These are phyloP conservation scores for Volucella bombylans DNA, from an alignment of 2,888 invertebrate species.

Conservation along the genomic window DNA sequence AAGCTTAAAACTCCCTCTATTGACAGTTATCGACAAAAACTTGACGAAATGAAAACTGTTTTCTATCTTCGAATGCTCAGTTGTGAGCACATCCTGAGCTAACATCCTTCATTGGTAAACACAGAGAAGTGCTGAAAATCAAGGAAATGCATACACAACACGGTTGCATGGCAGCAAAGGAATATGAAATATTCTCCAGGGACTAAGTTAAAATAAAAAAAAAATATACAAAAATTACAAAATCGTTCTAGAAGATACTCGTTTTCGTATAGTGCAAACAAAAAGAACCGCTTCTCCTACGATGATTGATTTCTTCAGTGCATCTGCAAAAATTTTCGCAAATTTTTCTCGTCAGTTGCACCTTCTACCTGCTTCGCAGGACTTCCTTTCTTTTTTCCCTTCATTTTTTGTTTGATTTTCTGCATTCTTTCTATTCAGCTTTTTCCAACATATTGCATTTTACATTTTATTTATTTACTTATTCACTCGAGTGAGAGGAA, in stretches of 20 bases:
- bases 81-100: too few species aligned
- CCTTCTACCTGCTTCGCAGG: neutral
- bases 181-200: slow-evolving; percentile 8
- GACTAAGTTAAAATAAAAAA: neutral
- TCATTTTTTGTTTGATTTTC: neutral
- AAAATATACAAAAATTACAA: neutral
- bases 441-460: slow-evolving; percentile 19
- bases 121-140: too few species aligned
- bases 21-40: neutral
- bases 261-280: too few species aligned
- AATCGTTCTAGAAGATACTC: too few species aligned
- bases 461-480: slow-evolving; percentile 17
- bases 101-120: too few species aligned
- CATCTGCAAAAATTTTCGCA: too few species aligned
- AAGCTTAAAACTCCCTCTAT: too few species aligned
- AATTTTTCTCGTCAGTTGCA: too few species aligned
- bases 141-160: too few species aligned
- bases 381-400: neutral
- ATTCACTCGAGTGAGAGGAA: neutral
- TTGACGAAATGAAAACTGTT: neutral
- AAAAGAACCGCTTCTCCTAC: too few species aligned
- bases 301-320: too few species aligned
- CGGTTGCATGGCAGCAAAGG: neutral
- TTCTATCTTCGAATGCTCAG: neutral
- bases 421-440: slow-evolving; percentile 4